Percentiles rank a stretch among this genome's conserved stretches.
phyloP scores from a whole-genome alignment of 2,888 invertebrate species.

The Tachina lurida region DNA sequence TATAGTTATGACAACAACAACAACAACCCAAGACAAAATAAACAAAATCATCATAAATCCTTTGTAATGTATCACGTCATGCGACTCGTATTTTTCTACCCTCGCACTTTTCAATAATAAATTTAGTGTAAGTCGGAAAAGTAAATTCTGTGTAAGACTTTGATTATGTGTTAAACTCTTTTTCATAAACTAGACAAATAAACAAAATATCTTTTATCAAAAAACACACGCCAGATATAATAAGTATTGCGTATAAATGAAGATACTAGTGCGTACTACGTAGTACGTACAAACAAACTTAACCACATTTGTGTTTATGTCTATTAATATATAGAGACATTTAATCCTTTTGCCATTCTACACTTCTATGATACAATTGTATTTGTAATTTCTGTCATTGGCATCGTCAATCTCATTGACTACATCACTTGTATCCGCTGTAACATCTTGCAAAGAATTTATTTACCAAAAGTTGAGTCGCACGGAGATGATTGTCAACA shows the following conservation, averaged over 20 bases:
- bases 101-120: too few relatives aligned
- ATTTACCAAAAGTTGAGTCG: not conserved
- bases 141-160: constrained; percentile 9
- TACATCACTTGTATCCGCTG: constrained; percentile 2
- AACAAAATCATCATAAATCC: not conserved
- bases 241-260: not conserved
- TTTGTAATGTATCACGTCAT: too few relatives aligned
- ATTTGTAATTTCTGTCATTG: constrained; percentile 23
- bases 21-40: not conserved
- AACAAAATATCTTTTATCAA: not conserved
- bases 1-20: too few relatives aligned
- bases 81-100: too few relatives aligned
- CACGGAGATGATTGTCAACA: constrained; percentile 39
- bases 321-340: not conserved
- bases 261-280: not conserved
- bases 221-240: not conserved
- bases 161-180: constrained; percentile 7
- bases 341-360: constrained; percentile 45
- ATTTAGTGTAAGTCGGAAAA: not conserved
- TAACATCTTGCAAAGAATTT: constrained; percentile 5
- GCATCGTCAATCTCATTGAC: constrained; percentile 20
- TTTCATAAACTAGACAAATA: not conserved
- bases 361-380: constrained; percentile 49
- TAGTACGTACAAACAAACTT: not conserved
- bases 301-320: not conserved